Evolutionary conservation across 1,140 invertebrate genomes (phyloP), one percentile per base, ranked within the genome.

Genomic region (Daktulosphaira vitifoliae): DNA sequence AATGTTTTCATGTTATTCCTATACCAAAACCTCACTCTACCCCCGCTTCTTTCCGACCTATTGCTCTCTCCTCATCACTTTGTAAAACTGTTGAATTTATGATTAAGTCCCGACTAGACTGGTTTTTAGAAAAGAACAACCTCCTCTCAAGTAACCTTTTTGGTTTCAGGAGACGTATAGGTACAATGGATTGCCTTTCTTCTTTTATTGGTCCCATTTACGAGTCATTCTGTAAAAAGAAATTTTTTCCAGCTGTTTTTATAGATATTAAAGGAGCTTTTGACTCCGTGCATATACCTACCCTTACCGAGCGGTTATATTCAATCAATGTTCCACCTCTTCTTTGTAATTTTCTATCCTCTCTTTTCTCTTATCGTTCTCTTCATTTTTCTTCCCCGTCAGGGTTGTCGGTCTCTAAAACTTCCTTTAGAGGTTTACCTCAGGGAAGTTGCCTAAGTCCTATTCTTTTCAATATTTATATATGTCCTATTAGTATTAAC

Each of bases 1-100:
- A 3, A 2, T 9, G 5, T 3, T 53, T 18, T 11, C 33, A 53
- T 13, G 29, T 8, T 3, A 22, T 38, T 38, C 18, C 51, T 9
- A 37, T 52, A 1, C 26, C 26, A 8, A 33, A 52, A 33, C 15
- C 22, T 52, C 15, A 52, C 2, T 52, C 50, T 1, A 18, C 6
- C 3, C 22, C 48, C 1, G n/a, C 48, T 1, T 18, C 26, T 3
- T 52, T 52, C 29, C 50, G 50, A 4, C 50, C 29, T 3, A 52
- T 52, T 11, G 16, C 29, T 22, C 29, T 52, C 11, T 52, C 50
- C 9, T 52, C 29, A 4, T 7, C 50, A 4, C 26, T 52, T 13
- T 52, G 50, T 20, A 52, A 52, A 52, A 1, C 33, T 13, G 50
- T 52, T 8, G 50, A 52, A 37, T 11, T 33, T 52, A 52, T 52